Percentiles rank a stretch among this genome's conserved stretches.
Evolutionary conservation across 1,140 invertebrate species (phyloP).

Genomic region (Drosophila pandora): DNA sequence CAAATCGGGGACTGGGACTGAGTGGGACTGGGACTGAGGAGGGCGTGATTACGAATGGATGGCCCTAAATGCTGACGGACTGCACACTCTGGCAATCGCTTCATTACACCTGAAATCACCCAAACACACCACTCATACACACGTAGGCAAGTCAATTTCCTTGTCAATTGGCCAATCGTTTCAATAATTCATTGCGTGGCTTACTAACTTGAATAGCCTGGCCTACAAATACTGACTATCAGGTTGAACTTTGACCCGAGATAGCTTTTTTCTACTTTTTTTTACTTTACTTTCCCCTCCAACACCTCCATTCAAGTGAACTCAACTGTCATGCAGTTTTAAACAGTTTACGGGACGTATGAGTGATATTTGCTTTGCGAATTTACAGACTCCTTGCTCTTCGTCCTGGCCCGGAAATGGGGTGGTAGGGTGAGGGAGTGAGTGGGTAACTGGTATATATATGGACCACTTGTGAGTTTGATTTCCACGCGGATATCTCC

Average conservation of each 20-base stretch:
- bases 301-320: slow-evolving; percentile 71
- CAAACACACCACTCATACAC: slow-evolving; percentile 6
- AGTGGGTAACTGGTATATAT: not conserved
- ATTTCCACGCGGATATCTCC: slow-evolving; percentile 26
- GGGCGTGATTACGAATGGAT: slow-evolving; percentile 57
- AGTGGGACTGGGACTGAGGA: not conserved
- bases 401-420: slow-evolving; percentile 4
- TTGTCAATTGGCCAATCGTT: slow-evolving; percentile 48
- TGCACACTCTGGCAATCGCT: slow-evolving; percentile 46
- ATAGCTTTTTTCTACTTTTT: not conserved
- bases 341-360: slow-evolving; percentile 77
- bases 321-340: slow-evolving; percentile 76
- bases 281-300: slow-evolving; percentile 14
- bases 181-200: slow-evolving; percentile 67
- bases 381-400: not conserved
- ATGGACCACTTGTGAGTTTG: slow-evolving; percentile 57
- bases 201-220: slow-evolving; percentile 47
- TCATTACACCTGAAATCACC: slow-evolving; percentile 54
- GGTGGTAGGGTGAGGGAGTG: not conserved
- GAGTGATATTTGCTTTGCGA: slow-evolving; percentile 62
- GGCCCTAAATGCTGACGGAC: slow-evolving; percentile 54
- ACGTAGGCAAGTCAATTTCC: slow-evolving; percentile 39
- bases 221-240: not conserved
- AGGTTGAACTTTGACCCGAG: not conserved
- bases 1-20: slow-evolving; percentile 12